These are phyloP conservation scores for Dermatemys mawii DNA, from an alignment of 2,113 vertebrate genomes.

Conservation along the genomic window DNA sequence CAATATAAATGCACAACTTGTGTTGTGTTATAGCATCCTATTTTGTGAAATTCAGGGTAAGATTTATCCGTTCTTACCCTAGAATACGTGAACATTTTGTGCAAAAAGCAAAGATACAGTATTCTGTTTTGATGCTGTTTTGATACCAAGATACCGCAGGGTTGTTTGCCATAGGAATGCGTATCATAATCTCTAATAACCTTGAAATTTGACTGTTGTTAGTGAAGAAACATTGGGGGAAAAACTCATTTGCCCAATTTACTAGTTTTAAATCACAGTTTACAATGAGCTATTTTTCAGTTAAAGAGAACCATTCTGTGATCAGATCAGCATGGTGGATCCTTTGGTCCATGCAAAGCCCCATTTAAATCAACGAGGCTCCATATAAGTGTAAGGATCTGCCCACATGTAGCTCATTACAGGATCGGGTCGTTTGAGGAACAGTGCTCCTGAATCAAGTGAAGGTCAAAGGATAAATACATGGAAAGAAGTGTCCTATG, in stretches of 20 bases:
- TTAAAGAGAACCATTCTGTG: not conserved
- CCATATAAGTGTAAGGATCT: not conserved
- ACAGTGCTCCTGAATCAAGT: not conserved
- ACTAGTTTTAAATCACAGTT: not conserved
- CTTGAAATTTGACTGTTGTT: not conserved
- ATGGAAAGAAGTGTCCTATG: not conserved
- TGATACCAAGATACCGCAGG: not conserved
- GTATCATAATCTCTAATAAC: not conserved
- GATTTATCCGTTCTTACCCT: not conserved
- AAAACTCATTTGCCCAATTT: not conserved
- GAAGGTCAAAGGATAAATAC: not conserved
- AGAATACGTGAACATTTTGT: not conserved
- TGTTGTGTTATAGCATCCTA: not conserved
- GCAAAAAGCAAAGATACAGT: not conserved
- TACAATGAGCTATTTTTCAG: not conserved
- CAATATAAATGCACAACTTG: not conserved
- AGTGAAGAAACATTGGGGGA: not conserved
- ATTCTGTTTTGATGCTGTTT: not conserved
- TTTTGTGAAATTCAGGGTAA: not conserved
- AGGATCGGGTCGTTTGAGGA: not conserved
- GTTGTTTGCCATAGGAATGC: not conserved
- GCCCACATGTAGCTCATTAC: rapidly evolving
- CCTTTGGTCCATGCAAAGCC: not conserved
- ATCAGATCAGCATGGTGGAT: not conserved
- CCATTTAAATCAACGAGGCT: not conserved